These are phyloP conservation scores for Alviniconcha marisindica DNA, from an alignment of 1,140 invertebrate species.

Conservation along the genomic window DNA sequence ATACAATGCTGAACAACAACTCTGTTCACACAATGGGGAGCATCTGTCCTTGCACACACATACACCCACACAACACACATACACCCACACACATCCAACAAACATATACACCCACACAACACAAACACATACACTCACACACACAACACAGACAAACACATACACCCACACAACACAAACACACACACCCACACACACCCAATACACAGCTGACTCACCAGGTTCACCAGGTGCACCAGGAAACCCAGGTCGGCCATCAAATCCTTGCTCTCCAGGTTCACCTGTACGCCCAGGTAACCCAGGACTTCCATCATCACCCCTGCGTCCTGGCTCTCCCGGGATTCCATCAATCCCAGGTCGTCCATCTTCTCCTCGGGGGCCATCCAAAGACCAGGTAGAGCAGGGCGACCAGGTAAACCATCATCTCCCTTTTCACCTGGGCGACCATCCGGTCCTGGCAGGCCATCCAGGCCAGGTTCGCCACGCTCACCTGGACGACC, in stretches of 20 bases:
- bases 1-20: too few species aligned
- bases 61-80: too few species aligned
- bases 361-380: constrained; percentile 56
- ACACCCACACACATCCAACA: too few species aligned
- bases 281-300: constrained; percentile 56
- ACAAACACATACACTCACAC: too few species aligned
- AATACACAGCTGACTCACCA: constrained; percentile 18
- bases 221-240: constrained; percentile 33
- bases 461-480: constrained; percentile 40
- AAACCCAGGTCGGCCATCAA: constrained; percentile 40
- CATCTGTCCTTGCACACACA: too few species aligned
- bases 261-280: constrained; percentile 44
- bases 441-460: constrained; percentile 33
- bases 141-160: too few species aligned
- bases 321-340: constrained; percentile 47
- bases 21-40: too few species aligned
- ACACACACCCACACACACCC: too few species aligned
- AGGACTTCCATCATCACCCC: constrained; percentile 48
- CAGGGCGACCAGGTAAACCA: constrained; percentile 74
- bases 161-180: too few species aligned
- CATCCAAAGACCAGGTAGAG: constrained; percentile 51
- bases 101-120: too few species aligned
- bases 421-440: constrained; percentile 65
- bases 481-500: constrained; percentile 41
- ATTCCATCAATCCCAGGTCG: constrained; percentile 51